Percentiles rank a stretch among this genome's conserved stretches.
Evolutionary conservation across 2,888 invertebrate genomes (phyloP).

Genomic region (Myathropa florea): DNA sequence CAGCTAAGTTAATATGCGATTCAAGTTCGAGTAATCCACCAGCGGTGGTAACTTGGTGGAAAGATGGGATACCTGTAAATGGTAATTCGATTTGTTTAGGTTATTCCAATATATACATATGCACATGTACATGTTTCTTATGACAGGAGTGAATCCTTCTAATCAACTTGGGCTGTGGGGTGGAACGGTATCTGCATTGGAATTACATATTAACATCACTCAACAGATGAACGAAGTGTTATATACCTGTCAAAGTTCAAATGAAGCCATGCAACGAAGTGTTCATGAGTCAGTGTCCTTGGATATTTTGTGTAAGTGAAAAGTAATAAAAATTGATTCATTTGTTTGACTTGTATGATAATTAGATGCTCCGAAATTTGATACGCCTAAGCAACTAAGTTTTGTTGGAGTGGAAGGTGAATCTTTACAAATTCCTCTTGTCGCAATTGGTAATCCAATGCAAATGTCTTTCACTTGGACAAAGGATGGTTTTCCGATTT

Average conservation of each 20-base stretch:
- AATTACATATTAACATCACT: constrained; percentile 77
- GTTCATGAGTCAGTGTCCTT: constrained; percentile 78
- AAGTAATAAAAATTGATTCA: background rate
- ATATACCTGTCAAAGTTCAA: constrained; percentile 79
- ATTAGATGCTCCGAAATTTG: constrained; percentile 78
- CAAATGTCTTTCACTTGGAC: constrained; percentile 79
- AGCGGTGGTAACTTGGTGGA: constrained; percentile 79
- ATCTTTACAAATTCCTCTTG: constrained; percentile 76
- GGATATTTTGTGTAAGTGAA: constrained; percentile 78
- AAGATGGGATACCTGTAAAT: constrained; percentile 78
- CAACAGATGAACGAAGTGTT: constrained; percentile 78
- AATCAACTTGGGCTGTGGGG: constrained; percentile 78
- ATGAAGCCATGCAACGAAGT: constrained; percentile 78
- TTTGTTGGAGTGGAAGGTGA: constrained; percentile 78
- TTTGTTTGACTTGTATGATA: background rate
- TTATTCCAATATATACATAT: background rate
- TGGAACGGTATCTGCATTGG: constrained; percentile 77
- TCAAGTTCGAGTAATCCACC: constrained; percentile 79
- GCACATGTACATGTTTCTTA: background rate
- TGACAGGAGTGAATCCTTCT: constrained; percentile 75
- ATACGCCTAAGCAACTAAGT: constrained; percentile 74
- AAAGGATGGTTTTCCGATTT: constrained; percentile 78
- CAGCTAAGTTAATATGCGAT: constrained; percentile 78
- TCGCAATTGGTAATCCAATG: constrained; percentile 78
- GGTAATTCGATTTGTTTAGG: constrained; percentile 70